A percentile compares a stretch with the other conserved stretches of the same genome.
Conservation (phyloP, 2,888 invertebrate genomes). For the Nephrotoma guestfalica region DNA sequence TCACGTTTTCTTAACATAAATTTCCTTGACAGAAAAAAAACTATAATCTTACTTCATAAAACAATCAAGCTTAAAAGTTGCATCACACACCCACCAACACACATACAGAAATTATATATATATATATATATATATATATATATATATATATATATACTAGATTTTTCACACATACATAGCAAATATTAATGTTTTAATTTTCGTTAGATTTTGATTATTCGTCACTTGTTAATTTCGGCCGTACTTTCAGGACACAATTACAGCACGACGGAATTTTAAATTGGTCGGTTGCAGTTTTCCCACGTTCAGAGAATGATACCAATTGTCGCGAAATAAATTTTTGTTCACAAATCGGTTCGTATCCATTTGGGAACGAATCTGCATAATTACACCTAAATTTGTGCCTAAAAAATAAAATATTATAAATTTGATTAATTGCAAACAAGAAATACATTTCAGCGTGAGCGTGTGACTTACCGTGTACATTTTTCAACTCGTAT, state of each 20-base stretch:
- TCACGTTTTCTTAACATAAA: not conserved
- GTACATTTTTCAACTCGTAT: slow-evolving; percentile 57
- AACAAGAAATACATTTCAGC: not conserved
- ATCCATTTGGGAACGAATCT: slow-evolving; percentile 34
- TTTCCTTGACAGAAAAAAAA: not conserved
- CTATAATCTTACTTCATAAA: not conserved
- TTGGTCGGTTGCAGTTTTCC: slow-evolving; percentile 31
- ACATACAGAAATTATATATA: not conserved
- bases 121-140: too few species aligned
- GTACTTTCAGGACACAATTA: slow-evolving; percentile 38
- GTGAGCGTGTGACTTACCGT: slow-evolving; percentile 33
- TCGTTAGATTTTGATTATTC: not conserved
- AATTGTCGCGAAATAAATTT: slow-evolving; percentile 39
- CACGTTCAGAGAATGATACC: slow-evolving; percentile 35
- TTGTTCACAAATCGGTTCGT: slow-evolving; percentile 41
- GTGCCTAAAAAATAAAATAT: slow-evolving; percentile 22
- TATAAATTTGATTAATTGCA: not conserved
- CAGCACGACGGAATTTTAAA: slow-evolving; percentile 62
- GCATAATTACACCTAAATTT: slow-evolving; percentile 35
- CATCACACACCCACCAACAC: not conserved
- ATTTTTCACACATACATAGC: not conserved
- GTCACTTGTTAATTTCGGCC: not conserved
- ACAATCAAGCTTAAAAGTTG: not conserved
- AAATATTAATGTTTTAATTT: not conserved
- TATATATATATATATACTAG: too few species aligned